These are phyloP conservation scores for Gadopsis bispinosus DNA, from an alignment of 2,797 vertebrate genomes.

Conservation along the genomic window DNA sequence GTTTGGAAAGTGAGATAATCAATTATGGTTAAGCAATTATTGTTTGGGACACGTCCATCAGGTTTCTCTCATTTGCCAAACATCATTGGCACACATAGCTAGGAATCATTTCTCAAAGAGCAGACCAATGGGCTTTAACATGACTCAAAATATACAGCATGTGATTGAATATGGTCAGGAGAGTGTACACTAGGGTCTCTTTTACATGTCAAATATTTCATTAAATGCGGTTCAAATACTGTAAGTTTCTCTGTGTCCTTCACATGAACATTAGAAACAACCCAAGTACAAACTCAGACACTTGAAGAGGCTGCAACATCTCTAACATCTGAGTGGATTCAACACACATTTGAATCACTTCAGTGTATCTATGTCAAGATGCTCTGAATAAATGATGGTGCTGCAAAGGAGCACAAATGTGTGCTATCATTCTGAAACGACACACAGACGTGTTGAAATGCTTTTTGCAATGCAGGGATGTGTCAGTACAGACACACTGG, in stretches of 20 bases:
- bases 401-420: neutral
- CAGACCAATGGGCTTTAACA: neutral
- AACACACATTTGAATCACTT: constrained; percentile 14
- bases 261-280: neutral
- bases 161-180: neutral
- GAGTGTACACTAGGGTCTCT: neutral
- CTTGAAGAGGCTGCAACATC: neutral
- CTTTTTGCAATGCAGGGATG: neutral
- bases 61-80: constrained; percentile 12
- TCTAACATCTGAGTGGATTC: constrained; percentile 3
- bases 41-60: constrained; percentile 38
- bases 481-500: constrained; percentile 6
- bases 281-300: neutral
- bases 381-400: constrained; percentile 25
- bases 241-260: neutral
- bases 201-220: neutral
- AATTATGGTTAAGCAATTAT: constrained; percentile 54
- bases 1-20: constrained; percentile 63
- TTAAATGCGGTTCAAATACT: neutral
- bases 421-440: neutral
- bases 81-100: neutral
- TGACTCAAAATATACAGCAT: neutral
- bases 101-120: constrained; percentile 1
- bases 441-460: neutral
- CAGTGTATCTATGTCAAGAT: constrained; percentile 36